Percentiles rank a stretch among this genome's conserved stretches.
phyloP scores from a whole-genome alignment of 2,797 vertebrate species.

The Neosalanx taihuensis region DNA sequence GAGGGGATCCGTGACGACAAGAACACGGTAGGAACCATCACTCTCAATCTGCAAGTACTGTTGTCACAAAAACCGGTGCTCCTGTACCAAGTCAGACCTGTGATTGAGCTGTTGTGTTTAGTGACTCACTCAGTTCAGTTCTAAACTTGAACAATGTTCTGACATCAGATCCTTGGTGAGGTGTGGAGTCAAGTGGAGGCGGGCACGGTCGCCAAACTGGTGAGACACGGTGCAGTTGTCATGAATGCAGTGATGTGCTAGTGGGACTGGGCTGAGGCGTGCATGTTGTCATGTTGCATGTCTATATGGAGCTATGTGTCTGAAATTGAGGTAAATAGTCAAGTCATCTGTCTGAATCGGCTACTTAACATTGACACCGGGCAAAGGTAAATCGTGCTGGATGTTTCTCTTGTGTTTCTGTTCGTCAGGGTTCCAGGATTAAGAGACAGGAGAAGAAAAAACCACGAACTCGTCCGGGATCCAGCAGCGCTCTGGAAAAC shows the following conservation, averaged over 20 bases:
- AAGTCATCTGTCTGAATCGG: no score
- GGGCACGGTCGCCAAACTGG: background rate
- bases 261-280: background rate
- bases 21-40: constrained; percentile 17
- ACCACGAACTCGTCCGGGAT: no score
- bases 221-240: background rate
- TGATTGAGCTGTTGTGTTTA: no score
- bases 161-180: background rate
- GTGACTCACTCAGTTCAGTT: background rate
- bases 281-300: background rate
- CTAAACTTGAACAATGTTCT: background rate
- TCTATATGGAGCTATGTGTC: no score
- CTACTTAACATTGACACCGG: no score
- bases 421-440: background rate
- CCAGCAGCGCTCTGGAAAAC: no score
- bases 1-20: background rate
- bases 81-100: no score
- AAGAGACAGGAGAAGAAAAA: no score
- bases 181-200: background rate
- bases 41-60: background rate
- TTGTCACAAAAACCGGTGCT: no score
- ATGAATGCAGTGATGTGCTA: background rate
- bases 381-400: background rate
- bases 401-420: background rate
- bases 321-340: no score